Conservation (phyloP, 2,888 invertebrate species). For the Netelia inedita region DNA sequence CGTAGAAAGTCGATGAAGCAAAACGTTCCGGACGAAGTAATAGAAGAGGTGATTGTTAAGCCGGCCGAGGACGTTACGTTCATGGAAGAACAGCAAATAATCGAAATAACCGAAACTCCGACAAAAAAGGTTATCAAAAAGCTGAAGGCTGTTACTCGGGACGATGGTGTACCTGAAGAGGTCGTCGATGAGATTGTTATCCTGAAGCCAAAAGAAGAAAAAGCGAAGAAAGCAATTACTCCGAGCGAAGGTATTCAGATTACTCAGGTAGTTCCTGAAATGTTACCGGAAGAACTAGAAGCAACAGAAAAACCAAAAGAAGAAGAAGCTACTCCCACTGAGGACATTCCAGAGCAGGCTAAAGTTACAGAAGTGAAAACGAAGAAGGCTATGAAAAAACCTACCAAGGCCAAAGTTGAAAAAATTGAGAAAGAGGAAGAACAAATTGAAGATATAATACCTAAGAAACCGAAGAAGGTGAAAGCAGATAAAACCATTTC, state of each 20-base stretch:
- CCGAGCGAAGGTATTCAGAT: conserved; percentile 71
- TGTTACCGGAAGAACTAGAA: conserved; percentile 70
- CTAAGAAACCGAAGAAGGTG: conserved; percentile 73
- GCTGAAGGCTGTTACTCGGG: conserved; percentile 68
- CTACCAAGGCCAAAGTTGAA: conserved; percentile 31
- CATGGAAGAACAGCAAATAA: conserved; percentile 75
- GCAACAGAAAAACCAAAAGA: conserved; percentile 67
- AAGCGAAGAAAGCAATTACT: conserved; percentile 69
- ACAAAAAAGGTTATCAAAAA: conserved; percentile 72
- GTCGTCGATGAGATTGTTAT: conserved; percentile 80
- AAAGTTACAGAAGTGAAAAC: conserved; percentile 63
- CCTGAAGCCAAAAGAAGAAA: conserved; percentile 74
- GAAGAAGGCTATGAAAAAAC: conserved; percentile 73
- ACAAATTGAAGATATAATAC: conserved; percentile 69
- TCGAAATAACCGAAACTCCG: conserved; percentile 70
- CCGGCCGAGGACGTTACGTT: conserved; percentile 64
- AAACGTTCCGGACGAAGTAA: conserved; percentile 71
- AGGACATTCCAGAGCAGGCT: conserved; percentile 68
- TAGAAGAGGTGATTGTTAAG: conserved; percentile 70
- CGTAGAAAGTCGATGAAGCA: conserved; percentile 67
- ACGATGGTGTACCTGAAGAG: conserved; percentile 72
- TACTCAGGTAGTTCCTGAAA: conserved; percentile 71
- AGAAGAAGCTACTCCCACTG: conserved; percentile 69
- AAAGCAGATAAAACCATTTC: conserved; percentile 70
- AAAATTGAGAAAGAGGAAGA: conserved; percentile 55